Evolutionary conservation across 2,113 vertebrate species (phyloP).

Genomic region (Ammodramus savannarum): DNA sequence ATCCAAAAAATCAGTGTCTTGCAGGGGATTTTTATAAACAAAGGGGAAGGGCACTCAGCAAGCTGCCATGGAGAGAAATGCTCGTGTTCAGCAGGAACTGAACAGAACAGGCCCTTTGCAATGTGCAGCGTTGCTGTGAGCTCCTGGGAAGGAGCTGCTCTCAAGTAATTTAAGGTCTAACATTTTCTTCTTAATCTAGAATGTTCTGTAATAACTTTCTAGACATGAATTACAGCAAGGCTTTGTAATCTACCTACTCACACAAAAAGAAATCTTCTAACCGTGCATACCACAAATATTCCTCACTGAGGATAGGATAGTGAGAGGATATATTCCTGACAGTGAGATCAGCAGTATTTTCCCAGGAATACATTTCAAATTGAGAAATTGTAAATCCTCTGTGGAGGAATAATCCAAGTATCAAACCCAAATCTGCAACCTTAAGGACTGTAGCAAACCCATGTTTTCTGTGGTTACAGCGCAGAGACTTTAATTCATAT

Average conservation of each 20-base stretch:
- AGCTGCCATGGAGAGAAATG: not conserved
- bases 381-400: not conserved
- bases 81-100: not conserved
- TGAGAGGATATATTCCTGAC: not conserved
- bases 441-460: not conserved
- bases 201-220: not conserved
- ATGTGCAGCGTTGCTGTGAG: not conserved
- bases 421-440: not conserved
- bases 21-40: not conserved
- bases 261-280: not conserved
- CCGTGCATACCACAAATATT: not conserved
- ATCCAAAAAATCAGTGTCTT: not conserved
- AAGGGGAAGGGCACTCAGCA: not conserved
- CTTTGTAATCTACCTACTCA: not conserved
- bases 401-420: not conserved
- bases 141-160: not conserved
- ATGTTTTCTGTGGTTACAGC: not conserved
- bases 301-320: too few species aligned
- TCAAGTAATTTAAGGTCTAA: not conserved
- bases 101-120: not conserved
- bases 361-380: not conserved
- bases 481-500: not conserved
- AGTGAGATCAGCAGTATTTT: not conserved
- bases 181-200: slow-evolving; percentile 15
- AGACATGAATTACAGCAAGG: not conserved